Percentiles rank a stretch among this genome's conserved stretches.
Conservation (phyloP, 2,888 invertebrate species). For the Tetranychus piercei region DNA sequence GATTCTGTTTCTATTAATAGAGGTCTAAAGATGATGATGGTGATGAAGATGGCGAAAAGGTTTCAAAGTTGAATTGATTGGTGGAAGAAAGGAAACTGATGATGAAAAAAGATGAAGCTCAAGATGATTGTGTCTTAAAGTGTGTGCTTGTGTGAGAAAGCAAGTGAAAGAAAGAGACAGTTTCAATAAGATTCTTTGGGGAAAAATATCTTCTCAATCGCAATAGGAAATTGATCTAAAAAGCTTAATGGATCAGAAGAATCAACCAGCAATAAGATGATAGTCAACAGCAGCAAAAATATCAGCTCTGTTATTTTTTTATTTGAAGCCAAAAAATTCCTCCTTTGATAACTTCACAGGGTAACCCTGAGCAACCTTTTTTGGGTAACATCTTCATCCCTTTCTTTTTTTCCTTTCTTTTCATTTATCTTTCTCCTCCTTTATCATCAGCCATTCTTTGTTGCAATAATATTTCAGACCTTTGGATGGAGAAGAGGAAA, state of each 20-base stretch:
- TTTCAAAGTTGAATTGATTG: neutral
- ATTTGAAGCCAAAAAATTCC: neutral
- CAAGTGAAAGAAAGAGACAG: conserved; percentile 9
- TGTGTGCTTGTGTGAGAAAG: neutral
- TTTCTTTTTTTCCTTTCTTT: conserved; percentile 8
- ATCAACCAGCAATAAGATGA: neutral
- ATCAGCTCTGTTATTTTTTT: too few species aligned
- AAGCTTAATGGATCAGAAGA: neutral
- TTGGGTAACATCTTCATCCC: conserved; percentile 5
- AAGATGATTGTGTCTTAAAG: neutral
- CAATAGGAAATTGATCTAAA: conserved; percentile 1
- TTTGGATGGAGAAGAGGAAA: neutral
- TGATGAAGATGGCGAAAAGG: neutral
- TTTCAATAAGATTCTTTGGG: neutral
- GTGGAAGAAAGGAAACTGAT: neutral
- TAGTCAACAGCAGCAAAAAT: neutral
- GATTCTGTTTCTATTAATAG: neutral
- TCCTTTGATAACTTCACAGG: neutral
- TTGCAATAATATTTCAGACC: neutral
- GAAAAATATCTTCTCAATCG: conserved; percentile 3
- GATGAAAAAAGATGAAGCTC: neutral
- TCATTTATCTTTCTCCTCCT: neutral
- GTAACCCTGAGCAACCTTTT: neutral
- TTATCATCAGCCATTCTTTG: neutral
- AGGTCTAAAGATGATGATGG: neutral